phyloP scores from a whole-genome alignment of 2,113 vertebrate genomes.

The Chamaea fasciata region DNA sequence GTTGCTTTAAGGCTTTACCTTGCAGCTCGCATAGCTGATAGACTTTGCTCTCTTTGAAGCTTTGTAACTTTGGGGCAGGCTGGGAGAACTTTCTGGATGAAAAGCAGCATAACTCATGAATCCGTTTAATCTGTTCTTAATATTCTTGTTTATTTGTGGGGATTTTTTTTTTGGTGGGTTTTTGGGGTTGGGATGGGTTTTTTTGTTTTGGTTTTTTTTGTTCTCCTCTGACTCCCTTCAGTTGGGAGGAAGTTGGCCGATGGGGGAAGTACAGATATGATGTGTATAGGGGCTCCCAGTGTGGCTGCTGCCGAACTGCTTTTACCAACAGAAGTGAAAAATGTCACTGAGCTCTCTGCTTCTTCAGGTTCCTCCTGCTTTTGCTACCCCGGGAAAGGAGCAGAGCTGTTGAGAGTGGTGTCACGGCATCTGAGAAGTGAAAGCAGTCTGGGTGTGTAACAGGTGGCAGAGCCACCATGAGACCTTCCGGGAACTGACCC shows the following conservation, averaged over 20 bases:
- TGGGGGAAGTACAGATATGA: neutral
- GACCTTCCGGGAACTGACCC: neutral
- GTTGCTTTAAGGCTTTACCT: neutral
- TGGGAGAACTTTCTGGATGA: neutral
- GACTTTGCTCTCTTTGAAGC: constrained; percentile 4
- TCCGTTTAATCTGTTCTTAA: neutral
- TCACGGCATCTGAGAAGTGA: neutral
- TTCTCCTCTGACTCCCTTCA: neutral
- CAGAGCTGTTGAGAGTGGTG: neutral
- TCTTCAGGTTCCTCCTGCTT: neutral
- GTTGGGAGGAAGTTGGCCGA: neutral
- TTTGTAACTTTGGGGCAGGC: neutral
- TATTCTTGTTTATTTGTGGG: neutral
- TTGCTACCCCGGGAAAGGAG: neutral
- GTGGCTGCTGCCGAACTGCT: neutral
- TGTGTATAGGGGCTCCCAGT: neutral
- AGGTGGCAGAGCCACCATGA: neutral
- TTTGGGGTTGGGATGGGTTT: neutral
- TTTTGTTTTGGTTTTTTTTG: neutral
- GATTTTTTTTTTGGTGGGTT: neutral
- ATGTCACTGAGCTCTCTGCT: neutral
- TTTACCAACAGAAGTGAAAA: neutral
- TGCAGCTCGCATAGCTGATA: neutral
- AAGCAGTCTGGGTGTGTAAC: neutral
- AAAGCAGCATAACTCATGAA: neutral